Conservation (phyloP, 2,113 vertebrate genomes). For the Myrmophylax atrothorax region DNA sequence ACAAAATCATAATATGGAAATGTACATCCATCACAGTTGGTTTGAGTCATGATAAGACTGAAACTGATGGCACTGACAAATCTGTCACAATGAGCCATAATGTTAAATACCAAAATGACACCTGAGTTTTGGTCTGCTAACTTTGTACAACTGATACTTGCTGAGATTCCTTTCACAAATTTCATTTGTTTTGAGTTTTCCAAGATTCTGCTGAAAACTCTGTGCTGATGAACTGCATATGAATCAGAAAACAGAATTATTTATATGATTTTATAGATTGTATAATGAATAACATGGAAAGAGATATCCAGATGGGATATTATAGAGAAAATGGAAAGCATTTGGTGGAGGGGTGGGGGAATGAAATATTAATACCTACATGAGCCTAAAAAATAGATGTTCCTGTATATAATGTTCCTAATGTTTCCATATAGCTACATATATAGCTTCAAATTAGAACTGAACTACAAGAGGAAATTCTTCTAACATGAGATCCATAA, state of each 20-base stretch:
- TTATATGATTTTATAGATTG: background rate
- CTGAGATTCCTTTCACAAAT: background rate
- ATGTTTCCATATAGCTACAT: background rate
- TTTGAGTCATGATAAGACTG: constrained; percentile 47
- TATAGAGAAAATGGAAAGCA: background rate
- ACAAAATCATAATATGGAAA: constrained; percentile 37
- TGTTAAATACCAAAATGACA: background rate
- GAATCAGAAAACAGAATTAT: background rate
- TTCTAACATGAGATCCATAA: background rate
- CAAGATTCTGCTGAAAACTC: background rate
- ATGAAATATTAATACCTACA: background rate
- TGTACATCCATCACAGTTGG: constrained; percentile 38
- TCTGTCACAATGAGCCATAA: background rate
- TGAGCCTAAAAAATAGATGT: background rate
- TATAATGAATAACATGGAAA: background rate
- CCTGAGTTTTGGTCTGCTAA: background rate
- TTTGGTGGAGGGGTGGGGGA: background rate
- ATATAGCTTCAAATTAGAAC: background rate
- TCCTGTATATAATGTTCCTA: background rate
- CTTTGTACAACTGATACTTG: background rate
- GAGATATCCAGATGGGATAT: background rate
- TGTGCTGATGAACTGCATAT: background rate
- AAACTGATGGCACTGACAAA: constrained; percentile 43
- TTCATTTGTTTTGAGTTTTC: background rate
- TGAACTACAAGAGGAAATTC: background rate